phyloP scores from a whole-genome alignment of 2,113 vertebrate species.

The Cebus imitator region DNA sequence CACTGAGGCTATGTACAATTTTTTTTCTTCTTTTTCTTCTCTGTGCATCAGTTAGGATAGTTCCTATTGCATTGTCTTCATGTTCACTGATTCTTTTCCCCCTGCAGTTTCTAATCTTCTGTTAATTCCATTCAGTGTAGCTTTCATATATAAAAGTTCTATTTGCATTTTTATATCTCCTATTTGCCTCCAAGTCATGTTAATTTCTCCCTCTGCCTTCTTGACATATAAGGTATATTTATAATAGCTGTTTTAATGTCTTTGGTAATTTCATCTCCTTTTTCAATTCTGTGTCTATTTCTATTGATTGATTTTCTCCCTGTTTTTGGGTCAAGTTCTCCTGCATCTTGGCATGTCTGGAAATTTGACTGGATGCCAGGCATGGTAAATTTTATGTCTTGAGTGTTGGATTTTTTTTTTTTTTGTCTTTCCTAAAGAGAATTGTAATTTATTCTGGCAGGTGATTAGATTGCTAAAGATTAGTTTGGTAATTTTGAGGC shows the following conservation, averaged over 20 bases:
- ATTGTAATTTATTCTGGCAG: conserved; percentile 22
- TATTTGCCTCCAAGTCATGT: not conserved
- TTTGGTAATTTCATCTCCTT: not conserved
- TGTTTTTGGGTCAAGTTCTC: conserved; percentile 5
- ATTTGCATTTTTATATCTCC: not conserved
- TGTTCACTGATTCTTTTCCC: not conserved
- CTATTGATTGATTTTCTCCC: not conserved
- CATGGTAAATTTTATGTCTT: not conserved
- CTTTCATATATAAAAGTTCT: not conserved
- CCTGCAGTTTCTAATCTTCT: not conserved
- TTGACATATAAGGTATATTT: not conserved
- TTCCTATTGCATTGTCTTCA: not conserved
- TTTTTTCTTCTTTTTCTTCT: not conserved
- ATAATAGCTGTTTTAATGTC: not conserved
- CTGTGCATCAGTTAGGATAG: not conserved
- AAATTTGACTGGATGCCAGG: not conserved
- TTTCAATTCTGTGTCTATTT: conserved; percentile 9
- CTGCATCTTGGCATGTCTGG: not conserved
- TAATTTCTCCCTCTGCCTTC: not conserved
- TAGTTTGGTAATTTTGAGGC: not conserved
- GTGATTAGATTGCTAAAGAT: not conserved
- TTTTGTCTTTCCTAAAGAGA: not conserved
- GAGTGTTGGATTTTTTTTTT: not conserved
- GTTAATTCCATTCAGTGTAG: not conserved
- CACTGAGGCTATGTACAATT: not conserved